Percentiles rank a stretch among this genome's conserved stretches.
phyloP scores from a whole-genome alignment of 1,140 invertebrate genomes.

The Neoseiulus cucumeris region DNA sequence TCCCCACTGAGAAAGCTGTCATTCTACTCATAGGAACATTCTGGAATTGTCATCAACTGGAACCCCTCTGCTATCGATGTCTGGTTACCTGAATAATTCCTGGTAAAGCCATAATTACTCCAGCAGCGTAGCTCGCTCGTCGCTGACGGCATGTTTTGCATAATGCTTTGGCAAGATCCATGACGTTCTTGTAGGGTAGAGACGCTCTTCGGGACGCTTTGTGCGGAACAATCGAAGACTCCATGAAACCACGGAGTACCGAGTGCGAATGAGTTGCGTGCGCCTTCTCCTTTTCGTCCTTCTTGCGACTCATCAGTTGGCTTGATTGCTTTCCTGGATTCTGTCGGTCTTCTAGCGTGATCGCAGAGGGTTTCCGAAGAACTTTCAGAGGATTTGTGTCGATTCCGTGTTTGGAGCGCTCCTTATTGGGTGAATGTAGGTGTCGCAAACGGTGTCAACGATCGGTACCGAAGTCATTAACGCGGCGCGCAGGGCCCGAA shows the following conservation, averaged over 20 bases:
- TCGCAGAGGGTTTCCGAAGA: no score
- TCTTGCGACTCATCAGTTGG: conserved; percentile 5
- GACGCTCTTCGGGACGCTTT: conserved; percentile 2
- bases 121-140: conserved; percentile 1
- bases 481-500: no score
- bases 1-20: no score
- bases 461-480: no score
- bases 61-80: background rate
- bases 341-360: no score
- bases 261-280: conserved; percentile 6
- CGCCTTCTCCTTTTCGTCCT: conserved; percentile 6
- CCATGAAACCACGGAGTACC: conserved; percentile 2
- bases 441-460: no score
- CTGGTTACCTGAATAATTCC: conserved; percentile 10
- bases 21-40: no score
- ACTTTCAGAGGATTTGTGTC: no score
- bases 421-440: no score
- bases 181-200: conserved; percentile 13
- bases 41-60: no score
- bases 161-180: conserved; percentile 18
- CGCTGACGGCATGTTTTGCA: conserved; percentile 16
- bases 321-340: no score
- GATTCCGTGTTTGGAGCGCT: no score
- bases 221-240: conserved; percentile 9
- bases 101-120: conserved; percentile 9